Percentiles rank a stretch among this genome's conserved stretches.
Conservation (phyloP, 2,888 invertebrate species). For the Leptinotarsa haldemani region DNA sequence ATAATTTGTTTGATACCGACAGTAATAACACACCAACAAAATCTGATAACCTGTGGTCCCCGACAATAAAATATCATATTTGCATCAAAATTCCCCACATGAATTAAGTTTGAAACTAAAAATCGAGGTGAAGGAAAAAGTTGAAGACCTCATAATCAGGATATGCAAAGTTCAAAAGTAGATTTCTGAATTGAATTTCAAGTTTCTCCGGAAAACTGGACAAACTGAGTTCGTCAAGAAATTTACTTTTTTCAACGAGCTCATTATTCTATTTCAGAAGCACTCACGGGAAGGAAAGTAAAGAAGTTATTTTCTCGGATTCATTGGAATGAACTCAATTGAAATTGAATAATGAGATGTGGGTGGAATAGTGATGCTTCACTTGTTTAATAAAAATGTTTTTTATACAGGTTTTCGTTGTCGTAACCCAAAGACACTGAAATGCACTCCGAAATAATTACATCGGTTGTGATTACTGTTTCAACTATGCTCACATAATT, state of each 20-base stretch:
- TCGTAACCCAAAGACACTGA: too few relatives aligned
- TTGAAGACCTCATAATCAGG: constrained; percentile 1
- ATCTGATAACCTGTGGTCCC: too few relatives aligned
- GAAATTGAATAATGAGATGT: not conserved
- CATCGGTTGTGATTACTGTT: too few relatives aligned
- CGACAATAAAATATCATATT: not conserved
- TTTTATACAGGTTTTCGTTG: too few relatives aligned
- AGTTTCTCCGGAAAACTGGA: not conserved
- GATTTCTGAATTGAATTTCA: not conserved
- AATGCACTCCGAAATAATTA: too few relatives aligned
- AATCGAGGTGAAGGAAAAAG: constrained; percentile 2
- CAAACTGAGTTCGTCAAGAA: constrained; percentile 16
- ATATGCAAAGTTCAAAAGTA: constrained; percentile 11
- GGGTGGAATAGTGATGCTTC: too few relatives aligned
- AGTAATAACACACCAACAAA: too few relatives aligned
- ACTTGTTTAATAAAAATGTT: too few relatives aligned
- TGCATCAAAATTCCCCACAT: not conserved
- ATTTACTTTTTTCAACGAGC: constrained; percentile 17
- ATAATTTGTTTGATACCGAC: too few relatives aligned
- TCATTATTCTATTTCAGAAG: constrained; percentile 33
- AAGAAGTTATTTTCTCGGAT: constrained; percentile 5
- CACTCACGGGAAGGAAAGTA: not conserved
- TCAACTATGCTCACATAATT: too few relatives aligned
- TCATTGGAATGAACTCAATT: not conserved
- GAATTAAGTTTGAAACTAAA: not conserved